These are phyloP conservation scores for Aramus guarauna DNA, from an alignment of 2,113 vertebrate species.

Conservation along the genomic window DNA sequence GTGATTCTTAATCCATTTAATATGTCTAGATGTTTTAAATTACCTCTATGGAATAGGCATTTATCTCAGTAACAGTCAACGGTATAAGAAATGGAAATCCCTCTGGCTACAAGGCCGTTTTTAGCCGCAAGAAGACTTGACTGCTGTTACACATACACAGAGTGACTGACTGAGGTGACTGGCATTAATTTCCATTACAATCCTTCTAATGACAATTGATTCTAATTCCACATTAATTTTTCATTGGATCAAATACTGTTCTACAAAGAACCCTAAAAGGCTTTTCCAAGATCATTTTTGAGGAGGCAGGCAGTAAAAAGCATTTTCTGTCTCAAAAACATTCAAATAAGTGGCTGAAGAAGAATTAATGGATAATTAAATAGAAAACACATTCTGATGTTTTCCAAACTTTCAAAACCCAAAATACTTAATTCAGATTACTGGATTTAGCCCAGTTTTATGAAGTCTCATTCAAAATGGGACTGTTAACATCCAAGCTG, in stretches of 20 bases:
- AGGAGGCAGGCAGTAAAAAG: neutral
- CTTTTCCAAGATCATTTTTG: neutral
- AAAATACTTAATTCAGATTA: neutral
- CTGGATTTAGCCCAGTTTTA: neutral
- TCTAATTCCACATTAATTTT: neutral
- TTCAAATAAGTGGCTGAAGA: neutral
- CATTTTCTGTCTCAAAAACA: neutral
- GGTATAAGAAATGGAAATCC: neutral
- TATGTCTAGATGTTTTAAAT: neutral
- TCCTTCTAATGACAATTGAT: neutral
- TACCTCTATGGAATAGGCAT: neutral
- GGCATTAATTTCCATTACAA: neutral
- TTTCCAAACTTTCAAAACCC: neutral
- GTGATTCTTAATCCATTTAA: neutral
- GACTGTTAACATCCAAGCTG: neutral
- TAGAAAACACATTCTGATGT: neutral
- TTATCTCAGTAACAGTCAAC: neutral
- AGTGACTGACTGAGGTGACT: fast-evolving
- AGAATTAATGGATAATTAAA: neutral
- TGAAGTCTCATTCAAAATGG: neutral
- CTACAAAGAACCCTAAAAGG: neutral
- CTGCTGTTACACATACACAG: neutral
- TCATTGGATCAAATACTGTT: neutral
- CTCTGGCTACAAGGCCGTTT: neutral
- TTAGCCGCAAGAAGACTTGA: neutral